Conservation (phyloP, 2,888 invertebrate species). For the Hermodice carunculata region DNA sequence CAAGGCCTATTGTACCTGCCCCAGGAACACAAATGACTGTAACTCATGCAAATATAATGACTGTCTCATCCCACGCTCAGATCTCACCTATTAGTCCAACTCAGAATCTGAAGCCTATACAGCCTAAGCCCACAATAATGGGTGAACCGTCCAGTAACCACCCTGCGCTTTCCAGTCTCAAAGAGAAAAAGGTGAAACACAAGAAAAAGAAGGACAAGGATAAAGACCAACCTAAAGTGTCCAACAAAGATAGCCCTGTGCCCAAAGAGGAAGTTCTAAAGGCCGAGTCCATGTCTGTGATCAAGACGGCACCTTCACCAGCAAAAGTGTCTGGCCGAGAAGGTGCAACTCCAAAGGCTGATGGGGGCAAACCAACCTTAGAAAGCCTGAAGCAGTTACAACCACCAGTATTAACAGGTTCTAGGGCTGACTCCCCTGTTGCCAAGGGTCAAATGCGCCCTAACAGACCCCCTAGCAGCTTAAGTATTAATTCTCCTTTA, state of each 20-base stretch:
- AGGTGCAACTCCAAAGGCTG: background rate
- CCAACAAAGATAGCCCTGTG: slow-evolving; percentile 11
- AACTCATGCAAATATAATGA: slow-evolving; percentile 48
- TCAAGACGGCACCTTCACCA: slow-evolving; percentile 51
- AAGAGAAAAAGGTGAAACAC: slow-evolving; percentile 66
- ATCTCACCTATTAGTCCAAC: slow-evolving; percentile 43
- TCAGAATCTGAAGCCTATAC: slow-evolving; percentile 64
- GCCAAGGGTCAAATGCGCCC: too few relatives aligned
- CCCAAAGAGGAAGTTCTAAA: slow-evolving; percentile 37
- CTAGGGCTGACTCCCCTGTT: too few relatives aligned
- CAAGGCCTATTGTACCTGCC: slow-evolving; percentile 66
- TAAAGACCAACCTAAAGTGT: slow-evolving; percentile 3
- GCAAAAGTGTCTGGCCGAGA: too few relatives aligned
- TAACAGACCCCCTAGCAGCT: slow-evolving; percentile 26
- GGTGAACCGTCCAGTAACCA: slow-evolving; percentile 62
- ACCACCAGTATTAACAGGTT: too few relatives aligned
- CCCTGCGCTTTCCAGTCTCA: slow-evolving; percentile 60
- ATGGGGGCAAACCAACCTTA: background rate
- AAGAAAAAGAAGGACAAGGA: slow-evolving; percentile 54
- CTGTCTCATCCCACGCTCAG: slow-evolving; percentile 44
- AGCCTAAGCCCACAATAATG: slow-evolving; percentile 68
- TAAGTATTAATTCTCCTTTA: slow-evolving; percentile 30
- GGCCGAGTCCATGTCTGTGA: slow-evolving; percentile 47
- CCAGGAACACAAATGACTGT: slow-evolving; percentile 55
- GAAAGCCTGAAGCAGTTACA: too few relatives aligned